These are phyloP conservation scores for Athrips mouffetella DNA, from an alignment of 2,888 invertebrate species.

Conservation along the genomic window DNA sequence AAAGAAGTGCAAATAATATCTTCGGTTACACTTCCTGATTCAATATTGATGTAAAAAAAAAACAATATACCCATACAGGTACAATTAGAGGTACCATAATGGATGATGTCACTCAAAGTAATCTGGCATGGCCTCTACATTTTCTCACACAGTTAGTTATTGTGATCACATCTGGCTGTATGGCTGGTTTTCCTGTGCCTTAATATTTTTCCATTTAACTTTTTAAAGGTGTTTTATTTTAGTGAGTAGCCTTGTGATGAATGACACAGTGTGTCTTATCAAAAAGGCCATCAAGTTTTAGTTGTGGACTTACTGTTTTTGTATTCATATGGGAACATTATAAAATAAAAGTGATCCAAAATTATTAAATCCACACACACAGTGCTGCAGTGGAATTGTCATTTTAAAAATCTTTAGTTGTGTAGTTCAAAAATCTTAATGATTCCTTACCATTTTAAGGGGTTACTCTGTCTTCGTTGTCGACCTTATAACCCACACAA, in stretches of 20 bases:
- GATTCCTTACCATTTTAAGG: too few relatives aligned
- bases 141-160: conserved; percentile 27
- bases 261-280: neutral
- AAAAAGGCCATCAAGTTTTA: neutral
- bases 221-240: neutral
- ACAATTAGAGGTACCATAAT: conserved; percentile 8
- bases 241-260: neutral
- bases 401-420: too few relatives aligned
- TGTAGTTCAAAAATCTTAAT: too few relatives aligned
- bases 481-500: too few relatives aligned
- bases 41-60: conserved; percentile 22
- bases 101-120: conserved; percentile 55
- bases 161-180: conserved; percentile 31
- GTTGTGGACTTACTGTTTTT: neutral
- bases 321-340: too few relatives aligned
- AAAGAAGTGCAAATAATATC: neutral
- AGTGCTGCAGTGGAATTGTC: conserved; percentile 32
- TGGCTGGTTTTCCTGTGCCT: conserved; percentile 26
- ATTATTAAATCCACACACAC: too few relatives aligned
- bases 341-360: too few relatives aligned
- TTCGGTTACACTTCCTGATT: neutral
- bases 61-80: conserved; percentile 4
- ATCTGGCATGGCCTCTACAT: conserved; percentile 38
- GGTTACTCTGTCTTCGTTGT: too few relatives aligned
- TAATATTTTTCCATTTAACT: conserved; percentile 4